These are phyloP conservation scores for Octonoba sinensis DNA, from an alignment of 2,888 invertebrate genomes.

Conservation along the genomic window DNA sequence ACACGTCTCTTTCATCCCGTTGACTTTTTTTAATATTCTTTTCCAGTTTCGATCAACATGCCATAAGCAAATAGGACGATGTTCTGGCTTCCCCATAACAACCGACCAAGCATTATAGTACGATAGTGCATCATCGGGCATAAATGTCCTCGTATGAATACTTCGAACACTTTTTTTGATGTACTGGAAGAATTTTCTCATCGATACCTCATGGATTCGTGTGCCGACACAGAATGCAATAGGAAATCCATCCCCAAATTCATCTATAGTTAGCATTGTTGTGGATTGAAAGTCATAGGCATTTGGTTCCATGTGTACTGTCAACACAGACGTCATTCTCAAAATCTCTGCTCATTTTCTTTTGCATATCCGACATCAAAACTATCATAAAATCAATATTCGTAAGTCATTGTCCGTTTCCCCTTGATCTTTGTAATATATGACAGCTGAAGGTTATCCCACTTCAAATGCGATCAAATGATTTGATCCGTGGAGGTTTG, in stretches of 20 bases:
- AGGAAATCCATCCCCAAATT: conserved; percentile 22
- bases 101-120: conserved; percentile 65
- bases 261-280: conserved; percentile 29
- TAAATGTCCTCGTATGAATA: conserved; percentile 36
- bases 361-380: conserved; percentile 40
- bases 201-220: not conserved
- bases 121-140: conserved; percentile 62
- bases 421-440: conserved; percentile 23
- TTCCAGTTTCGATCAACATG: conserved; percentile 38
- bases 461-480: no score
- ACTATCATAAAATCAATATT: conserved; percentile 24
- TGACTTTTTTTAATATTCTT: conserved; percentile 10
- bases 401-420: not conserved
- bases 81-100: conserved; percentile 41
- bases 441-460: conserved; percentile 1
- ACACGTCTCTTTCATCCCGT: not conserved
- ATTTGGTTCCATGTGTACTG: conserved; percentile 44
- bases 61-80: conserved; percentile 55
- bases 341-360: conserved; percentile 22
- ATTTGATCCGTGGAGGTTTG: not conserved
- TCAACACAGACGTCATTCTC: conserved; percentile 31
- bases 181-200: conserved; percentile 21
- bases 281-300: conserved; percentile 41
- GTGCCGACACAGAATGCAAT: conserved; percentile 21
- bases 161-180: not conserved